Conservation (phyloP, 2,113 vertebrate species). For the Rhinolophus ferrumequinum region DNA sequence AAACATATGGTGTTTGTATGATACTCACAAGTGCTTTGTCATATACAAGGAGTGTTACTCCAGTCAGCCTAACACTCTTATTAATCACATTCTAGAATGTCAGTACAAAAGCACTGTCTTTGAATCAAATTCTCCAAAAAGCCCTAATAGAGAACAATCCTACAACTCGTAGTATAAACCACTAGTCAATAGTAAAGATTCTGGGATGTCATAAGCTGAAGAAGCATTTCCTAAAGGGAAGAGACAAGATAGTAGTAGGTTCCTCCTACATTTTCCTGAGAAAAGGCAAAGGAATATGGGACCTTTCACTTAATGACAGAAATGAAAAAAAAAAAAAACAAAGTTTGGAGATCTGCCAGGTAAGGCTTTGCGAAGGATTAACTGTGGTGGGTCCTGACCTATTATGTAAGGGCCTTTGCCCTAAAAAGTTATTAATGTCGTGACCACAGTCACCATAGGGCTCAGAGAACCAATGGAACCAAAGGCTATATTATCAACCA, state of each 20-base stretch:
- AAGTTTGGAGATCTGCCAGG: neutral
- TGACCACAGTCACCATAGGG: neutral
- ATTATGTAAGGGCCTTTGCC: neutral
- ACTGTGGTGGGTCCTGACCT: neutral
- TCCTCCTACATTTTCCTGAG: neutral
- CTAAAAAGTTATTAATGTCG: neutral
- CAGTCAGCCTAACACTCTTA: neutral
- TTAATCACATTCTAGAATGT: neutral
- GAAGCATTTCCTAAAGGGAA: slow-evolving; percentile 9
- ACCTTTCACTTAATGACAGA: neutral
- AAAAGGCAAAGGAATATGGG: slow-evolving; percentile 26
- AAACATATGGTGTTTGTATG: neutral
- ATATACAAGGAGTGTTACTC: neutral
- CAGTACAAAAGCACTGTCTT: neutral
- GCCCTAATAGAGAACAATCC: neutral
- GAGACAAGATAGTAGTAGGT: neutral
- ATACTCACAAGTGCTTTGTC: neutral
- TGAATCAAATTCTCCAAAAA: slow-evolving; percentile 22
- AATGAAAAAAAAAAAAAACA: neutral
- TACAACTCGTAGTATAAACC: slow-evolving; percentile 11
- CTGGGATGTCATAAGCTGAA: neutral
- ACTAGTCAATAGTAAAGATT: slow-evolving; percentile 10
- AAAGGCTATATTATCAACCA: neutral
- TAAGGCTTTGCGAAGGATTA: neutral
- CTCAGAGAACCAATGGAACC: slow-evolving; percentile 21